Evolutionary conservation across 2,797 vertebrate genomes (phyloP), one percentile per base, ranked within the genome.

Genomic region (Sebastes diaconus): DNA sequence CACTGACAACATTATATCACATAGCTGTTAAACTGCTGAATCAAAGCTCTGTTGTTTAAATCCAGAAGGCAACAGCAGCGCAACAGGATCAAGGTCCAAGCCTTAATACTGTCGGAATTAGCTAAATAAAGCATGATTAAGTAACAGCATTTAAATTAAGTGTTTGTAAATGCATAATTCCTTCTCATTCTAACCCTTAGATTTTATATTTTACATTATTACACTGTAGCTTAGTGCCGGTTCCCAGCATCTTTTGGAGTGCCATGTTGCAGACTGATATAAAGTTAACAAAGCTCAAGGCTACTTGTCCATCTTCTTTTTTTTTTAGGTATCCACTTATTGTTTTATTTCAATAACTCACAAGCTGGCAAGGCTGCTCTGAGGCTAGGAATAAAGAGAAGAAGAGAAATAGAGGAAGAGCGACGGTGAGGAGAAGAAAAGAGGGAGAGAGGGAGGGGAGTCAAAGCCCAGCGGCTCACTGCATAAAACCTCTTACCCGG

Each of bases 331-430:
- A 70, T 73, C 18, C 22, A 80, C 69, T 67, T 52, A 61, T 77
- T 50, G 57, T 84, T 81, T 83, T 59, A 69, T 69, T 78, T 73
- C 79, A 67, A 61, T 55, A 86, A 81, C 29, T 83, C 79, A 86
- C 30, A 13, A 64, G 42, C 27, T 79, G 80, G 74, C 83, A 32
- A 81, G 67, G 4, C 82, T 63, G 54, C 27, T 57, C 20, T 46
- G 71, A 63, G 68, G 71, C 72, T 42, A 29, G 59, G 11, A 57
- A 55, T 22, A 60, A 42, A 79, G 30, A 55, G 13, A 66, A 60
- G 34, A 79, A 12, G 42, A 72, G 39, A 36, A 55, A 64, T 4
- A 22, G 34, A 66, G 25, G 27, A 76, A 32, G 59, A 73, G 54
- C 20, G 42, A 34, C 30, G 13, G 52, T 60, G 68, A 59, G 39